phyloP scores from a whole-genome alignment of 2,797 vertebrate genomes.

The Glossophaga mutica region DNA sequence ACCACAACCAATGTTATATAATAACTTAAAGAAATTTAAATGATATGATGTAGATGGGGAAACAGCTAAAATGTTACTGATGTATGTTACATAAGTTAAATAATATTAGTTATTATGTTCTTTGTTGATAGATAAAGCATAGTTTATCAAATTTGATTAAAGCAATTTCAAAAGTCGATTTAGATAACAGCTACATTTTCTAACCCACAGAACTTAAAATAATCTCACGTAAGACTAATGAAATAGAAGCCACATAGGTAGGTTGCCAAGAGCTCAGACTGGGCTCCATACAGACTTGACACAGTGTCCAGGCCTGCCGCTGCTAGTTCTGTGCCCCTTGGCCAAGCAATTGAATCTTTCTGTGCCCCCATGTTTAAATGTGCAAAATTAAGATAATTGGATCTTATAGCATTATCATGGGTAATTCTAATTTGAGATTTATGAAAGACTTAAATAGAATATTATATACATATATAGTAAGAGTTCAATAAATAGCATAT shows the following conservation, averaged over 20 bases:
- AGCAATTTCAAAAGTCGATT: background rate
- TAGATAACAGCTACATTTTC: background rate
- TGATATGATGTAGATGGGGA: background rate
- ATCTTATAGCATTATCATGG: background rate
- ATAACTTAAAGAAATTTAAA: conserved; percentile 62
- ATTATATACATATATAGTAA: background rate
- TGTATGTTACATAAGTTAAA: background rate
- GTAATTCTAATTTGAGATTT: background rate
- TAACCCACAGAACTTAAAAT: background rate
- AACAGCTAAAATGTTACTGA: background rate
- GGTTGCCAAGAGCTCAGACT: background rate
- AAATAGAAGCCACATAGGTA: background rate
- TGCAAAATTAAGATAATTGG: background rate
- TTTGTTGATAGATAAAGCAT: background rate
- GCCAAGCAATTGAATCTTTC: background rate
- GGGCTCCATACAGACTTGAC: too few species aligned
- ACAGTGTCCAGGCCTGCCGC: background rate
- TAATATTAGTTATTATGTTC: background rate
- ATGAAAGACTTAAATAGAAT: background rate
- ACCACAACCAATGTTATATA: conserved; percentile 13
- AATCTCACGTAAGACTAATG: conserved; percentile 10
- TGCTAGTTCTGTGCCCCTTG: background rate
- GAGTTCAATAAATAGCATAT: background rate
- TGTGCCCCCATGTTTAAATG: background rate
- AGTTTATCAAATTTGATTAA: background rate